Conservation (phyloP, 1,140 invertebrate species). For the Galleria mellonella region DNA sequence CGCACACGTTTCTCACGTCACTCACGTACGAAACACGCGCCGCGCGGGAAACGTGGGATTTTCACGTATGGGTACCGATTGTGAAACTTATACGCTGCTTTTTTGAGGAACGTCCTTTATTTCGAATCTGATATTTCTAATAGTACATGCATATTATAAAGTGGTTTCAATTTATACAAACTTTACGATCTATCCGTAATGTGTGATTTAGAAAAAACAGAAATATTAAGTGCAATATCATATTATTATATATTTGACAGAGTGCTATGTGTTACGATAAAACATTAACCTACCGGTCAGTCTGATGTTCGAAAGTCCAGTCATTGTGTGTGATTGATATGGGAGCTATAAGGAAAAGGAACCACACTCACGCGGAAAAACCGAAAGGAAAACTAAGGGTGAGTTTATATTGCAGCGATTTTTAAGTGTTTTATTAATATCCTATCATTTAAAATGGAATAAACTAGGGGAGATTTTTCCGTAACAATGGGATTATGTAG, state of each 20-base stretch:
- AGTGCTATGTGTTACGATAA: neutral
- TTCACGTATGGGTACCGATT: neutral
- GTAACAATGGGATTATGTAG: too few species aligned
- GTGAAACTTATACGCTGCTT: too few species aligned
- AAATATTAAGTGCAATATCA: too few species aligned
- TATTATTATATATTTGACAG: too few species aligned
- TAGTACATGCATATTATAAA: too few species aligned
- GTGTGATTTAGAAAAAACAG: too few species aligned
- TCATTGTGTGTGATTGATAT: neutral
- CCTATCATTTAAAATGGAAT: too few species aligned
- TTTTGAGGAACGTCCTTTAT: too few species aligned
- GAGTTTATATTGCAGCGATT: conserved; percentile 17
- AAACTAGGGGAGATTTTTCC: too few species aligned
- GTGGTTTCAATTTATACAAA: too few species aligned
- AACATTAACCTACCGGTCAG: neutral
- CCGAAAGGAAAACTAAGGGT: conserved; percentile 49
- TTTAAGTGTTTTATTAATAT: neutral
- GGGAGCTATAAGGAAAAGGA: conserved; percentile 42
- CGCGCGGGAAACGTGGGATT: conserved; percentile 8
- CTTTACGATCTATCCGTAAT: too few species aligned
- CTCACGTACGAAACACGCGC: conserved; percentile 4
- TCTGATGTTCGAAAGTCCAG: neutral
- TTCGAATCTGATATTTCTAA: too few species aligned
- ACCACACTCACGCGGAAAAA: conserved; percentile 34
- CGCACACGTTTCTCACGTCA: conserved; percentile 36